phyloP scores from a whole-genome alignment of 2,888 invertebrate genomes.

The Camponotus fellah region DNA sequence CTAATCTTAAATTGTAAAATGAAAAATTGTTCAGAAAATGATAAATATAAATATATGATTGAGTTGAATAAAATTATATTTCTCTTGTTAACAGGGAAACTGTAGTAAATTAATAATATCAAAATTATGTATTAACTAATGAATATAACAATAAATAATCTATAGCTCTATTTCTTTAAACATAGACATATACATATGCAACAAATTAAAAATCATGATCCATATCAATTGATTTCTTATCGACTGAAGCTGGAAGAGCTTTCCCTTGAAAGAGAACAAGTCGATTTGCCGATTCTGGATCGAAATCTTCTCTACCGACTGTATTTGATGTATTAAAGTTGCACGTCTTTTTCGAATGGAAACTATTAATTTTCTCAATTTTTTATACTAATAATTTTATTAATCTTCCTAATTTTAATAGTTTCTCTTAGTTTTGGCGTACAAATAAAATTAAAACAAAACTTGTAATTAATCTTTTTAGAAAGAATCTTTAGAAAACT shows the following conservation, averaged over 20 bases:
- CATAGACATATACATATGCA: neutral
- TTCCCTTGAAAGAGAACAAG: slow-evolving; percentile 51
- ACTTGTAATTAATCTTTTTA: neutral
- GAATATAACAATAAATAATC: neutral
- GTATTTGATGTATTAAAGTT: slow-evolving; percentile 31
- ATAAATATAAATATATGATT: neutral
- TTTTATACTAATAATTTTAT: neutral
- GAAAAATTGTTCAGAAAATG: neutral
- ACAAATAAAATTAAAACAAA: neutral
- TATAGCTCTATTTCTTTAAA: neutral
- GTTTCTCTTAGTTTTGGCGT: neutral
- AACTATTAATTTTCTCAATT: neutral
- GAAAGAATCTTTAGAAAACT: neutral
- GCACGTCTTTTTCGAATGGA: neutral
- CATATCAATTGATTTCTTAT: slow-evolving; percentile 63
- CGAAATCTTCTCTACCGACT: slow-evolving; percentile 80
- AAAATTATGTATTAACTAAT: neutral
- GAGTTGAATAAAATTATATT: neutral
- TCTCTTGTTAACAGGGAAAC: neutral
- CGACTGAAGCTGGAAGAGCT: slow-evolving; percentile 66
- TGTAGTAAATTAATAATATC: neutral
- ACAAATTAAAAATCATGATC: neutral
- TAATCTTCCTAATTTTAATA: slow-evolving; percentile 1
- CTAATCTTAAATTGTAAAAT: neutral
- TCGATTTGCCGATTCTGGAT: slow-evolving; percentile 72